Evolutionary conservation across 2,888 invertebrate genomes (phyloP).

Genomic region (Lacanobia oleracea): DNA sequence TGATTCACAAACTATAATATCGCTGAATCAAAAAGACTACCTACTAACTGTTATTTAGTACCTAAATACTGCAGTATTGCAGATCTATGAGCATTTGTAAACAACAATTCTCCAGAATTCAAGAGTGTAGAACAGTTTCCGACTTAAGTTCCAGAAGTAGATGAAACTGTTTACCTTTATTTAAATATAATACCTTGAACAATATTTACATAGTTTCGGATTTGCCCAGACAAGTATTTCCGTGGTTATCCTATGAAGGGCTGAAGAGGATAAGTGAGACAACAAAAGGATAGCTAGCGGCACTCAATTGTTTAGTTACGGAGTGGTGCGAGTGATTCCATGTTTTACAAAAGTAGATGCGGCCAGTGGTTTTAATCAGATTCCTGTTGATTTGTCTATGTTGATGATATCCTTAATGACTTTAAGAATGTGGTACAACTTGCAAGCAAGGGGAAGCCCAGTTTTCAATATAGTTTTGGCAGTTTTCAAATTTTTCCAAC

Average conservation of each 20-base stretch:
- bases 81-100: not conserved
- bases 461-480: no score
- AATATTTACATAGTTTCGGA: constrained; percentile 10
- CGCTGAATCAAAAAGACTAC: no score
- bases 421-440: not conserved
- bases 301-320: constrained; percentile 7
- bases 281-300: not conserved
- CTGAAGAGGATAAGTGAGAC: constrained; percentile 21
- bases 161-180: constrained; percentile 25
- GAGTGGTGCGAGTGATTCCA: not conserved
- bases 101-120: not conserved
- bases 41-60: no score
- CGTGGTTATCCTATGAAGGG: constrained; percentile 1
- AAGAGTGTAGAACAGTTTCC: not conserved
- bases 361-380: not conserved
- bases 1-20: no score
- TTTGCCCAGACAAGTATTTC: constrained; percentile 19
- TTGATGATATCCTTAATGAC: not conserved
- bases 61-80: no score
- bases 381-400: not conserved
- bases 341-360: not conserved
- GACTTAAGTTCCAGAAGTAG: constrained; percentile 2
- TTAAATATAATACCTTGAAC: constrained; percentile 17
- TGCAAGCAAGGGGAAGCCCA: not conserved
- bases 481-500: no score